Percentiles rank a stretch among this genome's conserved stretches.
Evolutionary conservation across 2,797 vertebrate species (phyloP).

Genomic region (Urosaurus nigricauda): DNA sequence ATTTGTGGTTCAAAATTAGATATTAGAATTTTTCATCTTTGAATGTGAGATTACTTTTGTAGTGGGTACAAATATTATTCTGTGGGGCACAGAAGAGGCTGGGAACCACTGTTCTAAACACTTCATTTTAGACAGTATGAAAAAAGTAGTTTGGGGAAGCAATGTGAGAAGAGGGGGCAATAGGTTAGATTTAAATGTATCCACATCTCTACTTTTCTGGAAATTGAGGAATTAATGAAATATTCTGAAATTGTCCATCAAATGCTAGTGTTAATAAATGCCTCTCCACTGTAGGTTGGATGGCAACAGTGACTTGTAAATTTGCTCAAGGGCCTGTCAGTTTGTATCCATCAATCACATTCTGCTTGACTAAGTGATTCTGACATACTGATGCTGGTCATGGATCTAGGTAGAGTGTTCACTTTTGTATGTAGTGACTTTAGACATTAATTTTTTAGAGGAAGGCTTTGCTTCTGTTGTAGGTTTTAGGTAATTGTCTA

Average conservation of each 20-base stretch:
- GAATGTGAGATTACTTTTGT: too few relatives aligned
- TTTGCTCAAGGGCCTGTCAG: slow-evolving; percentile 46
- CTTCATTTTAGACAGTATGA: not conserved
- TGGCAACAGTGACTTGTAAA: slow-evolving; percentile 42
- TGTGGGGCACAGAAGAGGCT: too few relatives aligned
- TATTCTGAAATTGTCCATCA: slow-evolving; percentile 40
- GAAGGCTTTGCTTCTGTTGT: slow-evolving; percentile 4
- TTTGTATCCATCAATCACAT: slow-evolving; percentile 50
- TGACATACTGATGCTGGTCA: slow-evolving; percentile 35
- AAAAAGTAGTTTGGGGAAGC: not conserved
- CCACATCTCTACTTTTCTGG: slow-evolving; percentile 24
- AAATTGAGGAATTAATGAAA: slow-evolving; percentile 42
- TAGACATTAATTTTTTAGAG: slow-evolving; percentile 18
- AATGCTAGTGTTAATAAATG: slow-evolving; percentile 36
- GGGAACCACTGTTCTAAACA: too few relatives aligned
- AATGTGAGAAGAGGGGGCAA: not conserved
- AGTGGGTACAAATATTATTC: too few relatives aligned
- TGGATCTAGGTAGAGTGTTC: slow-evolving; percentile 32
- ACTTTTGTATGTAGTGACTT: slow-evolving; percentile 2
- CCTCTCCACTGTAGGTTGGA: slow-evolving; percentile 48
- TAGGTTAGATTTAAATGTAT: not conserved
- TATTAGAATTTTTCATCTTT: too few relatives aligned
- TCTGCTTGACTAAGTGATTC: slow-evolving; percentile 39
- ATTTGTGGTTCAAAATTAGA: too few relatives aligned
- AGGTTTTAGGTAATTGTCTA: not conserved